Percentiles rank a stretch among this genome's conserved stretches.
Evolutionary conservation across 2,888 invertebrate species (phyloP).

Genomic region (Patella ulyssiponensis): DNA sequence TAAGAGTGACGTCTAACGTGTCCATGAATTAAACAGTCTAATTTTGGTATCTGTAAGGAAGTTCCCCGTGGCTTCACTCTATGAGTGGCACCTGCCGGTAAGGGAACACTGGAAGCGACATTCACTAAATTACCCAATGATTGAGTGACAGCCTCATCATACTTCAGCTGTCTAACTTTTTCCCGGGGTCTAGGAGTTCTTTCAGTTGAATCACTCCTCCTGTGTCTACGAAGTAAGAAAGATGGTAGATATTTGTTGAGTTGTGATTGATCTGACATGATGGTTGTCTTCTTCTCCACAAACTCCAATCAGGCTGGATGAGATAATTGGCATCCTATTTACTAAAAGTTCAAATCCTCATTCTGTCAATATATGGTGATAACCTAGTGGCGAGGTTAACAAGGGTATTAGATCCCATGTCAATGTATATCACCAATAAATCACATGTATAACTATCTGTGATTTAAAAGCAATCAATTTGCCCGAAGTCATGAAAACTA

Average conservation of each 20-base stretch:
- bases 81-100: slow-evolving; percentile 31
- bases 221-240: slow-evolving; percentile 3
- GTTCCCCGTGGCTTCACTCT: slow-evolving; percentile 1
- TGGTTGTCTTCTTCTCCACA: background rate
- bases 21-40: background rate
- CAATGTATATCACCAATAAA: too few relatives aligned
- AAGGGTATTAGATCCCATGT: too few relatives aligned
- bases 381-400: too few relatives aligned
- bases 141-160: slow-evolving; percentile 38
- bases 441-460: too few relatives aligned
- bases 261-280: background rate
- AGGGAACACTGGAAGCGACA: slow-evolving; percentile 40
- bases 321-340: too few relatives aligned
- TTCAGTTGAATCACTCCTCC: background rate
- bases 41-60: slow-evolving; percentile 17
- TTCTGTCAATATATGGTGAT: too few relatives aligned
- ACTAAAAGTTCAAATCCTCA: too few relatives aligned
- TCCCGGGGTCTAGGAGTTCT: background rate
- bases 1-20: slow-evolving; percentile 33
- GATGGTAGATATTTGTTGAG: background rate
- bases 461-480: too few relatives aligned
- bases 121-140: slow-evolving; percentile 41
- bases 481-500: too few relatives aligned
- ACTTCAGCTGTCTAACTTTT: slow-evolving; percentile 17
- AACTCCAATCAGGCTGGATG: background rate